A percentile compares a stretch with the other conserved stretches of the same genome.
Conservation (phyloP, 2,888 invertebrate genomes). For the Agrilus mali region DNA sequence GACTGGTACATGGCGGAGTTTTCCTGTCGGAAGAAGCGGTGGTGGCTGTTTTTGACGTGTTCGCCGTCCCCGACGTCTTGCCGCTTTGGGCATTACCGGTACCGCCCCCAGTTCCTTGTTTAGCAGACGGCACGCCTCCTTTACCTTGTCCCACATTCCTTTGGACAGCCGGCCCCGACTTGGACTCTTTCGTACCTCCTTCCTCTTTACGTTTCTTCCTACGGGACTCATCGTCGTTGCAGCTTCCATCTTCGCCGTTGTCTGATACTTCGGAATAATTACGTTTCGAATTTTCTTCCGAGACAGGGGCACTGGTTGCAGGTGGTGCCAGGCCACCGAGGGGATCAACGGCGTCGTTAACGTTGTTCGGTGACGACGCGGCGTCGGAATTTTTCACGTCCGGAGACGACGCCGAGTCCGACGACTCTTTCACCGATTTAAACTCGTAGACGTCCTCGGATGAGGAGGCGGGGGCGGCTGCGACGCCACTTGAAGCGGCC, state of each 20-base stretch:
- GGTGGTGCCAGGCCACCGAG: constrained; percentile 12
- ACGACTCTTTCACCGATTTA: constrained; percentile 39
- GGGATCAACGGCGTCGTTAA: constrained; percentile 21
- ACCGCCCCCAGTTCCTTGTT: constrained; percentile 25
- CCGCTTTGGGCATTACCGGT: constrained; percentile 21
- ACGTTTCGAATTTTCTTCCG: constrained; percentile 25
- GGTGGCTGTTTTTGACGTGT: constrained; percentile 23
- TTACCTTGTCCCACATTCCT: constrained; percentile 39
- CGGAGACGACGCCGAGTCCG: constrained; percentile 30
- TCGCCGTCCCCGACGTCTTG: constrained; percentile 19
- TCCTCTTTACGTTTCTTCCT: constrained; percentile 66
- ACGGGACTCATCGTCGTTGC: constrained; percentile 59
- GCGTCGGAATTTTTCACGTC: constrained; percentile 24
- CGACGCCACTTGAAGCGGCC: constrained; percentile 10
- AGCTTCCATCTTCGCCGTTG: constrained; percentile 37
- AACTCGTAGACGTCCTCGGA: constrained; percentile 46
- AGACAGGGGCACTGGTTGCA: constrained; percentile 13
- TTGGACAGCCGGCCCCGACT: constrained; percentile 42
- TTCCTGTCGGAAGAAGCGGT: constrained; percentile 51
- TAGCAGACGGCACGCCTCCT: constrained; percentile 9
- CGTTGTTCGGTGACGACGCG: constrained; percentile 20
- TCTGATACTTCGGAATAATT: constrained; percentile 42
- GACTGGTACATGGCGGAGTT: constrained; percentile 48
- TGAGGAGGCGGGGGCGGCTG: constrained; percentile 13
- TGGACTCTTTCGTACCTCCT: constrained; percentile 56